These are phyloP conservation scores for Paragorgia papillata DNA, from an alignment of 92 coral and sea anemone genomes.

Conservation along the genomic window DNA sequence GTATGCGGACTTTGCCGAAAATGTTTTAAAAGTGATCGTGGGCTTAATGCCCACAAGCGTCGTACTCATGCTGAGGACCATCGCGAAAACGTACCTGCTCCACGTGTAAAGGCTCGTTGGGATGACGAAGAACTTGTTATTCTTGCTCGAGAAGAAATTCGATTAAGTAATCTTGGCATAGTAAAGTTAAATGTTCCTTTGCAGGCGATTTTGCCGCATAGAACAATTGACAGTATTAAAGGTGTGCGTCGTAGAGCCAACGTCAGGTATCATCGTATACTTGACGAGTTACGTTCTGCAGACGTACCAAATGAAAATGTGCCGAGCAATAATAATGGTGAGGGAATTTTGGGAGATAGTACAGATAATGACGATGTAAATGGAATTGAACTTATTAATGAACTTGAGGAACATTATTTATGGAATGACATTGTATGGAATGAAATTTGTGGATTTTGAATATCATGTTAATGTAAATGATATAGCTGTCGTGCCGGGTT, in stretches of 20 bases:
- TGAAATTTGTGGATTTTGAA: neutral
- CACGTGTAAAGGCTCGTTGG: conserved; percentile 47
- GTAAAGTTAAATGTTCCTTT: neutral
- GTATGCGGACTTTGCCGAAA: conserved; percentile 27
- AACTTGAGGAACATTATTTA: neutral
- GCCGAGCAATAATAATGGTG: neutral
- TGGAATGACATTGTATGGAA: neutral
- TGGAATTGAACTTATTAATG: neutral
- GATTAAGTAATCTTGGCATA: neutral
- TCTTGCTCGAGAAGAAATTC: conserved; percentile 33
- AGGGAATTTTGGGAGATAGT: neutral
- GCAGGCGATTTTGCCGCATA: neutral
- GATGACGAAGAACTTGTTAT: conserved; percentile 50
- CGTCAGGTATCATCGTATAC: neutral
- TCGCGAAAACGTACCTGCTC: conserved; percentile 17
- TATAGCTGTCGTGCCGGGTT: neutral
- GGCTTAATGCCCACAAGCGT: conserved; percentile 34
- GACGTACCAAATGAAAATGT: neutral
- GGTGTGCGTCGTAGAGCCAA: neutral
- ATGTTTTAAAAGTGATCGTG: conserved; percentile 11
- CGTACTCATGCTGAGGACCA: conserved; percentile 31
- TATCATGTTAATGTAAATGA: neutral
- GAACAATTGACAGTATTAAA: neutral
- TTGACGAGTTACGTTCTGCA: neutral
- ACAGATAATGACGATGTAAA: neutral